These are phyloP conservation scores for Antidorcas marsupialis DNA, from an alignment of 2,113 vertebrate genomes.

Conservation along the genomic window DNA sequence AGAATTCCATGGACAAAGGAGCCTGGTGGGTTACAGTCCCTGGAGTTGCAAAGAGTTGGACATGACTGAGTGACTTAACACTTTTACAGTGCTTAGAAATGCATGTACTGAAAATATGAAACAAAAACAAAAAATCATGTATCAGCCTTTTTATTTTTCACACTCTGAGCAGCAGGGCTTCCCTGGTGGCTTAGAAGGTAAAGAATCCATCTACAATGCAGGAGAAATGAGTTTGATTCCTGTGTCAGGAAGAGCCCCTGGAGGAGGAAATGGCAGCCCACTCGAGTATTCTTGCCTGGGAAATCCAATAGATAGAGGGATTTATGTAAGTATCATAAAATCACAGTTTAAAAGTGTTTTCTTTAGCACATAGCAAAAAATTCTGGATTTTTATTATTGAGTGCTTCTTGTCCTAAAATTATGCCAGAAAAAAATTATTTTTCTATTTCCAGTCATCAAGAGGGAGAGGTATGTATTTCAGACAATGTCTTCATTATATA, in stretches of 20 bases:
- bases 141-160: neutral
- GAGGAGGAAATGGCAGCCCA: neutral
- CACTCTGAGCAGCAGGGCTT: neutral
- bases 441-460: conserved; percentile 10
- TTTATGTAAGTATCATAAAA: neutral
- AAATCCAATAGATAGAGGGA: neutral
- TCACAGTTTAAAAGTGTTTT: conserved; percentile 6
- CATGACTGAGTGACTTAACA: neutral
- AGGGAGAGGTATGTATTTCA: conserved; percentile 18
- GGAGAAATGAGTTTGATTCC: neutral
- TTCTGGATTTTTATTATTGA: conserved; percentile 33
- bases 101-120: neutral
- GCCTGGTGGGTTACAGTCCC: neutral
- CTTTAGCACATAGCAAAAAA: conserved; percentile 11
- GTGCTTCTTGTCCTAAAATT: conserved; percentile 39
- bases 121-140: neutral
- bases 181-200: neutral
- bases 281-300: neutral
- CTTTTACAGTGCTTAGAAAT: neutral
- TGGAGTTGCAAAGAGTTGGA: neutral
- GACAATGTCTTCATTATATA: conserved; percentile 32
- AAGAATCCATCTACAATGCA: neutral
- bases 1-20: neutral
- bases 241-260: neutral
- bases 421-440: conserved; percentile 27